Conservation (phyloP, 2,888 invertebrate species). For the Tenthredo amoena region DNA sequence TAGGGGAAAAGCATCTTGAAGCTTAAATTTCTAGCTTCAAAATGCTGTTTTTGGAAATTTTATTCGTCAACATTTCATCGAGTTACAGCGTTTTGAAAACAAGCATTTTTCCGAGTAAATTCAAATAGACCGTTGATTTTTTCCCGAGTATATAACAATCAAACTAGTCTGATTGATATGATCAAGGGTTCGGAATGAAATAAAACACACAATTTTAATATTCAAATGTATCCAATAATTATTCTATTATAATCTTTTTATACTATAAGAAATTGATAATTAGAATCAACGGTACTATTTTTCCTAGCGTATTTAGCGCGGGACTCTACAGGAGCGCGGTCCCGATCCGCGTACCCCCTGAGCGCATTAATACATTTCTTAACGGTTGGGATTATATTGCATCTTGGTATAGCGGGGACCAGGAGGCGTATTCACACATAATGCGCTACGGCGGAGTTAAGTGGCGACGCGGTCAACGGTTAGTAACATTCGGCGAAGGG, state of each 20-base stretch:
- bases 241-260: not conserved
- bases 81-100: not conserved
- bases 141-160: not conserved
- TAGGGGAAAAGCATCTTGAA: not conserved
- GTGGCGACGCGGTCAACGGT: not conserved
- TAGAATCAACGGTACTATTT: not conserved
- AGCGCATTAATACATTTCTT: not conserved
- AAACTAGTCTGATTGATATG: not conserved
- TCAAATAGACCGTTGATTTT: not conserved
- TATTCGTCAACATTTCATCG: not conserved
- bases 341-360: not conserved
- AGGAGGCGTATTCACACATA: not conserved
- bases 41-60: not conserved
- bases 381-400: not conserved
- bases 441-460: not conserved
- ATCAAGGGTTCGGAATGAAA: not conserved
- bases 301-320: not conserved
- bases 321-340: not conserved
- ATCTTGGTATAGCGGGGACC: not conserved
- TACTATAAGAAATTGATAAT: not conserved
- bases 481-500: not conserved
- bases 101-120: not conserved
- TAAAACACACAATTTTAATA: not conserved
- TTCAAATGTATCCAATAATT: not conserved
- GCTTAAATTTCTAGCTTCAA: not conserved